Base-by-base conservation (phyloP, 2,797 vertebrate species). In the Sternarchorhynchus goeldii region DNA sequence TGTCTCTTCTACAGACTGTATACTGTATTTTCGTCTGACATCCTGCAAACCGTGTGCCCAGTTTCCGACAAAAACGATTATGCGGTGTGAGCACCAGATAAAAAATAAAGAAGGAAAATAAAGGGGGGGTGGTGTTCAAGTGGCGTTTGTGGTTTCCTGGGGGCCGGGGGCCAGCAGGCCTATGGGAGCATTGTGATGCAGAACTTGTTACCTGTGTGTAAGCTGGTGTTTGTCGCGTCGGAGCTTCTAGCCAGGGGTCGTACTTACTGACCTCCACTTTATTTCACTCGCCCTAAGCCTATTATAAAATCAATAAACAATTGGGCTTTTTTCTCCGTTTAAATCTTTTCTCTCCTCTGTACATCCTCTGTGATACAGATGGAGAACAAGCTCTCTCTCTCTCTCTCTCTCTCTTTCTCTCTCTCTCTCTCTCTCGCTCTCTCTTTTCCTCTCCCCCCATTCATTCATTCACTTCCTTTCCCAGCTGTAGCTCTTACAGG, bases 301-400 rank as follows among this genome's bases (percentile, higher is more conserved):
- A 93, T 94, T 94, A 93, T 92, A 94, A 94, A 94, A 94, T 94
- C 93, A 94, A 94, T 94, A 94, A 93, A 94, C 92, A 94, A 94
- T 93, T 93, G 92, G 92, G 90, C 53, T 88, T 90, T 90, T 92
- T 88, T 85, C 75, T 87, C 90, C 90, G 88, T 91, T 91, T 90
- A 91, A 93, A 92, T 91, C 89, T 92, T 91, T 92, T 82, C 82
- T 92, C 91, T 93, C 91, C 91, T 93, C 90, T 91, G 89, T 90
- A 90, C 90, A 93, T 93, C 92, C 91, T 92, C 88, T 89, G 87
- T 87, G 87, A 89, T 87, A 81, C 87, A 88, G 89, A 89, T 82
- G 86, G 77, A 83, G 82, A 79, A 55, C 34, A 29, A 75, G 63
- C 58, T 58, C 69, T 77, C 57, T 36, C 39, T 32, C 70, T 45